Conservation (phyloP, 2,888 invertebrate genomes). For the Sarcophaga variegata region DNA sequence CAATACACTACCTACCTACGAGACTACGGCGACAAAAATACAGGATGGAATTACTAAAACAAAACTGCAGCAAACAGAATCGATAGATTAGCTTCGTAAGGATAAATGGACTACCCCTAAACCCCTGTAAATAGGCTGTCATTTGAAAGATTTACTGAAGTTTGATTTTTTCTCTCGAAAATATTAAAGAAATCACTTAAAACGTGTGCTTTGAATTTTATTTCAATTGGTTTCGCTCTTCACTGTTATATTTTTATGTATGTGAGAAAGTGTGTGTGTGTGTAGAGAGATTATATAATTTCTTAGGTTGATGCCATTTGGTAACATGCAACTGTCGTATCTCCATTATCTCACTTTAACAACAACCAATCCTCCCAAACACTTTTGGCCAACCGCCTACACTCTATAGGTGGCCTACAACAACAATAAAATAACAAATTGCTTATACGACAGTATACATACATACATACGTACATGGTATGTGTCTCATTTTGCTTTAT, state of each 20-base stretch:
- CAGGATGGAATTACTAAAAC: no score
- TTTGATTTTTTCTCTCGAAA: no score
- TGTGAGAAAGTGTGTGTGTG: no score
- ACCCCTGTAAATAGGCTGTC: no score
- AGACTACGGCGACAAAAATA: no score
- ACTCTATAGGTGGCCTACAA: constrained; percentile 1
- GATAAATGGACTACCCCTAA: no score
- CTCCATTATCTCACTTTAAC: constrained; percentile 36
- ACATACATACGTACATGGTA: not conserved
- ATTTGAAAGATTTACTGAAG: no score
- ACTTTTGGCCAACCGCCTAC: constrained; percentile 9
- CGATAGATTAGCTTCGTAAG: no score
- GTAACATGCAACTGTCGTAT: constrained; percentile 7
- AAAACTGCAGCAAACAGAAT: no score
- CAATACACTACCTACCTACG: no score
- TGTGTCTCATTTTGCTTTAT: not conserved
- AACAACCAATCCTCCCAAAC: not conserved
- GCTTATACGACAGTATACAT: not conserved
- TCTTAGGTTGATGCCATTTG: constrained; percentile 19
- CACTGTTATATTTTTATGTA: constrained; percentile 1
- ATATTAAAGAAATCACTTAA: no score
- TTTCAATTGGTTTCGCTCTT: not conserved
- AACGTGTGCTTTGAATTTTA: no score
- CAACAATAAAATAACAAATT: not conserved
- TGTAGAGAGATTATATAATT: constrained; percentile 19